Conservation (phyloP, 1,140 invertebrate species). For the Heliconius hermathena region DNA sequence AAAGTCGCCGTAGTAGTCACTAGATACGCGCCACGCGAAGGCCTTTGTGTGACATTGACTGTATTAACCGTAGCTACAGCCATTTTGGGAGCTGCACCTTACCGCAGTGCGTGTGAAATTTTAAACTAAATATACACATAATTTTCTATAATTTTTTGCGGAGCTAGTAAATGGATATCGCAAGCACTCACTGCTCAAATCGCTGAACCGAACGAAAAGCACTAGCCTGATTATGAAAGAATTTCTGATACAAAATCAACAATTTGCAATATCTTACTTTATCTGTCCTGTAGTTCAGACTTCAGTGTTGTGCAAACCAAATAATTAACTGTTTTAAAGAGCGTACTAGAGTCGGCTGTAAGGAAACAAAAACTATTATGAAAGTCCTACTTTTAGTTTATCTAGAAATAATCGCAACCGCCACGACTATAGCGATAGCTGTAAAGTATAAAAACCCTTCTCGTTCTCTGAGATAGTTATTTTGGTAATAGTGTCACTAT, state of each 20-base stretch:
- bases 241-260: not conserved
- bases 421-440: not conserved
- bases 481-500: conserved; percentile 12
- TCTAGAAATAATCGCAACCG: conserved; percentile 3
- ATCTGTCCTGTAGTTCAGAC: conserved; percentile 3
- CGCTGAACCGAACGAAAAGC: not conserved
- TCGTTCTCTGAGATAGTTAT: not conserved
- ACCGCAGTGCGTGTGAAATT: not conserved
- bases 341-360: not conserved
- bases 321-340: conserved; percentile 11
- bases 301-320: not conserved
- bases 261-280: not conserved
- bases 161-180: not conserved
- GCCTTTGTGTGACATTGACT: conserved; percentile 29
- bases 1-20: conserved; percentile 24
- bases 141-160: not conserved
- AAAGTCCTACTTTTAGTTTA: conserved; percentile 9
- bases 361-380: conserved; percentile 6
- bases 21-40: conserved; percentile 21
- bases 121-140: not conserved
- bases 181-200: not conserved
- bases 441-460: conserved; percentile 2
- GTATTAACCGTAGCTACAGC: not conserved
- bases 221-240: not conserved
- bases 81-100: not conserved